Base-by-base conservation (phyloP, 2,888 invertebrate species). In the Luperina testacea region DNA sequence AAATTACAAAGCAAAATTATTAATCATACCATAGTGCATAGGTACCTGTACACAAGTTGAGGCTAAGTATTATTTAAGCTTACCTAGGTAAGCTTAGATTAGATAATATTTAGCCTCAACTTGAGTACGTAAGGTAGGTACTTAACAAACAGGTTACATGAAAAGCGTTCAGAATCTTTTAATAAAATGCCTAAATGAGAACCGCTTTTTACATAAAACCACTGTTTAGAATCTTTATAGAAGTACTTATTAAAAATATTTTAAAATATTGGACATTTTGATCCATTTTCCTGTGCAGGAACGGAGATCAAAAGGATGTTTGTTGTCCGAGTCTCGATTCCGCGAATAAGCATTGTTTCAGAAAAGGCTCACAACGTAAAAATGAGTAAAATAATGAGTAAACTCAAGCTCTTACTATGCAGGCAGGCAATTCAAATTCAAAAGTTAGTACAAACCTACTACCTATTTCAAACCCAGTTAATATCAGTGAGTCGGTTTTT, bases 161-260 rank as follows among this genome's bases (percentile, higher is more conserved):
- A 48, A 59, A 32, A 75, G 32, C 75, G 27, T 53, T 72, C 27
- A 45, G n/a, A 59, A 75, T 75, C n/a, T 75, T 75, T 24, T 32
- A 75, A 74, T 74, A 75, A 45, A 57, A 75, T 75, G 11, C 42
- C 8, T 32, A 27, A 75, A 75, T 42, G 8, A 32, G 13, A 76
- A 38, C 17, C 48, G 38, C 27, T 77, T 77, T 51, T 48, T 38
- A 76, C 59, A 48, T 27, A 48, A 20, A 76, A 76, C 4, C 9
- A 38, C 32, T 38, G 59, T 75, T 38, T 32, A 32, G 6, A 24
- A n/a, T 61, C n/a, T 48, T 42, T 24, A 42, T 15, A 42, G 13
- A 6, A 13, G 20, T 27, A 68, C 6, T 68, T 68, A 13, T n/a
- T 13, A 32, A 51, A 48, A 61, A 24, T 17, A 15, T 32, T 75